Evolutionary conservation across 2,888 invertebrate genomes (phyloP).

Genomic region (Diarsia mendica): DNA sequence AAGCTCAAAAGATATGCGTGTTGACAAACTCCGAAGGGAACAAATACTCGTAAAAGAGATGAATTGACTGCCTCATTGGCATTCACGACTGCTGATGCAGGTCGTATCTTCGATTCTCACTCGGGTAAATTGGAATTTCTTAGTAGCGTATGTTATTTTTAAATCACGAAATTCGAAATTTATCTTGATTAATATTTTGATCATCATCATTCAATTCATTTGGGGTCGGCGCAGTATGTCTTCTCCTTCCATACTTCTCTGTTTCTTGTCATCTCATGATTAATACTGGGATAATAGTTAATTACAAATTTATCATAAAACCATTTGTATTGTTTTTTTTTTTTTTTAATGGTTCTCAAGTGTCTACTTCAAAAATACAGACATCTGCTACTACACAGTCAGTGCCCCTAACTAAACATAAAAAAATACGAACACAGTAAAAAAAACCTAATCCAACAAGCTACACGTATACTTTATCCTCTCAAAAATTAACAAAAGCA

Average conservation of each 20-base stretch:
- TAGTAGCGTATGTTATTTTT: no score
- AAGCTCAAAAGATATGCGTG: no score
- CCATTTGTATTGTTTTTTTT: neutral
- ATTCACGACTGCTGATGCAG: no score
- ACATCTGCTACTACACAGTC: slow-evolving; percentile 13
- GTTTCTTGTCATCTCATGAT: neutral
- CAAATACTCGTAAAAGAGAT: no score
- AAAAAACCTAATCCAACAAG: slow-evolving; percentile 7
- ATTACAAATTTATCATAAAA: neutral
- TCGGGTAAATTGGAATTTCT: no score
- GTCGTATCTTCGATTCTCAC: no score
- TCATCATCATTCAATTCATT: no score
- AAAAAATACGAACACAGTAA: neutral
- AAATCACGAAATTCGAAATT: neutral
- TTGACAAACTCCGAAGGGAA: no score
- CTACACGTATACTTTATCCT: slow-evolving; percentile 13
- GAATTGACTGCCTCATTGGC: no score
- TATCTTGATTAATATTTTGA: neutral
- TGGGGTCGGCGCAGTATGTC: no score
- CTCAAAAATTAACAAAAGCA: slow-evolving; percentile 46
- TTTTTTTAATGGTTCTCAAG: neutral
- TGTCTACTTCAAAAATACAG: neutral
- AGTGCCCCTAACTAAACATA: neutral
- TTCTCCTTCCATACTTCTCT: no score
- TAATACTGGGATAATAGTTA: neutral